phyloP scores from a whole-genome alignment of 2,888 invertebrate species.

The Tortrix viridana region DNA sequence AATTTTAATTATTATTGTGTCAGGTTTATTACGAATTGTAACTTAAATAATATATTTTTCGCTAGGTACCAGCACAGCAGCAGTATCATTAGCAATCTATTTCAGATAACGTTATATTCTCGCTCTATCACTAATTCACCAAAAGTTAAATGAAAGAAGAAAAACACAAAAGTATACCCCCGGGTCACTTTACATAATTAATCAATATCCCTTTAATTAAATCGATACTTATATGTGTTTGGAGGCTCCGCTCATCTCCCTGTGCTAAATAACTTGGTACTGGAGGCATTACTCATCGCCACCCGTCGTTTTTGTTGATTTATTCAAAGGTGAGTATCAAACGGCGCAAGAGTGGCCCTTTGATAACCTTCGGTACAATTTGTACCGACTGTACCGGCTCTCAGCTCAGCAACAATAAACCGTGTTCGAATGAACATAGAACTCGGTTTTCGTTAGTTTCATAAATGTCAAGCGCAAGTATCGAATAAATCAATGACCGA shows the following conservation, averaged over 20 bases:
- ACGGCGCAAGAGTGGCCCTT: constrained; percentile 70
- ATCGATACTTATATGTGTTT: not conserved
- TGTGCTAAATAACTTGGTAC: constrained; percentile 63
- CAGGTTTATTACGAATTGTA: too few species aligned
- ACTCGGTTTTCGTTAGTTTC: constrained; percentile 38
- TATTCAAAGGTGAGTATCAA: constrained; percentile 78
- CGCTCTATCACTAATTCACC: too few species aligned
- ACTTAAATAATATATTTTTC: too few species aligned
- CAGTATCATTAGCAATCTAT: too few species aligned
- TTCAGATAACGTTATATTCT: too few species aligned
- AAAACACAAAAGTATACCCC: too few species aligned
- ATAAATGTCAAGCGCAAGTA: constrained; percentile 44
- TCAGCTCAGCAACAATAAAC: constrained; percentile 44
- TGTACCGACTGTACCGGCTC: constrained; percentile 60
- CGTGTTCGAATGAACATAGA: constrained; percentile 41
- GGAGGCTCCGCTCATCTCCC: constrained; percentile 49
- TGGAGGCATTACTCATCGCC: constrained; percentile 75
- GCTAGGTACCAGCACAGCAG: too few species aligned
- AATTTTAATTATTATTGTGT: too few species aligned
- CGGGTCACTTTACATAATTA: too few species aligned
- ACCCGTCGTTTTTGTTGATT: constrained; percentile 83
- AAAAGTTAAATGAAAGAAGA: too few species aligned
- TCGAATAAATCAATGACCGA: constrained; percentile 78
- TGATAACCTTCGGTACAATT: constrained; percentile 78
- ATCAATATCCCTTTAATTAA: not conserved